Evolutionary conservation across 1,140 invertebrate genomes (phyloP), one percentile per base, ranked within the genome.

Genomic region (Rhopalosiphum maidis): DNA sequence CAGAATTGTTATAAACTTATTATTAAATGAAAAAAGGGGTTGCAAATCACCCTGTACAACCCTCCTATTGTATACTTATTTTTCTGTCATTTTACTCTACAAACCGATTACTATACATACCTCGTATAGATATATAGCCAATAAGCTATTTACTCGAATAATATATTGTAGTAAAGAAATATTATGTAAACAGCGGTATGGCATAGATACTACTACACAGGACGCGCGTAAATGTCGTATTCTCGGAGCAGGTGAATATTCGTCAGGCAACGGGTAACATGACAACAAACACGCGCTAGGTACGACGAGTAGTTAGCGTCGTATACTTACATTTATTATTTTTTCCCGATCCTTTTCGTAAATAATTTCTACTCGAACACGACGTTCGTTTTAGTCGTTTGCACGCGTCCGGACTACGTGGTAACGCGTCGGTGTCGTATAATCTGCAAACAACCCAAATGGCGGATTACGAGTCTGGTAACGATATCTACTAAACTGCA

Each of bases 401-500:
- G n/a, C 23, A n/a, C 87, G 87, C 21, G 87, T 88, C 21, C 35
- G 18, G 8, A 54, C 46, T 37, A 11, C 8, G 25, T 30, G 43
- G 83, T 85, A 22, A 82, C 77, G n/a, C 21, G 8, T 2, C 22
- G 41, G 41, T 86, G 83, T n/a, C 25, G 9, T 15, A 25, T 46
- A 82, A 35, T 18, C 85, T n/a, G 5, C 43, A 46, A 87, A 87
- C 43, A 46, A 35, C 11, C 30, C 41, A 43, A 35, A 91, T 91
- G 90, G 90, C 90, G n/a, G 90, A 91, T 48, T 91, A 91, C 68
- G 90, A 91, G 48, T 91, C 90, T 82, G 90, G 90, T 91, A 91
- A 68, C 46, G 25, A 46, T 11, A 77, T 6, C 5, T 15, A 77
- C n/a, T 60, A 60, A 25, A 9, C 8, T 77, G 6, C 0, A 77